Evolutionary conservation across 35 echinoderm and acorn worm genomes (phyloP), one percentile per base, ranked within the genome.

Genomic region (Ophioderma brevispina): DNA sequence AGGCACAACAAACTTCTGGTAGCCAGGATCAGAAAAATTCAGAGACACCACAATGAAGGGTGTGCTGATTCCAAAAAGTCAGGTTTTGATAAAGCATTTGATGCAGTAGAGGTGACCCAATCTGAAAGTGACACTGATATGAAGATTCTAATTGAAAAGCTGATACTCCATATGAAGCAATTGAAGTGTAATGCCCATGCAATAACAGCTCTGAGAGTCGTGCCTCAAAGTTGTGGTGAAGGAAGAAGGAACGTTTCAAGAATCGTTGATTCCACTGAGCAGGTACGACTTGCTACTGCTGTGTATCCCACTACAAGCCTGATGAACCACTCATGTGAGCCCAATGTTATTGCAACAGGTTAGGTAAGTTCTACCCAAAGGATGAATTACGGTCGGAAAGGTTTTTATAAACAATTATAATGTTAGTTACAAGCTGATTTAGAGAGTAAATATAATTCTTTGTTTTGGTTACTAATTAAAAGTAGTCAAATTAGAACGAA

Each of bases 301-400:
- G 90, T 99, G 64, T 99, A 88, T 49, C 91, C 88, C 10, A 91
- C 97, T 2, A 85, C 88, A 25, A 89, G 90, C 64, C 76, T 99
- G 70, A 87, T 99, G 84, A 99, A 99, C 77, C 97, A 99, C 91
- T 75, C 86, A 10, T 99, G 97, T 89, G 70, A 85, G 11, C 97
- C 97, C 25, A 99, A 99, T 85, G 84, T 95, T 35, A 99, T 95
- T 80, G 93, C 89, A 52, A 99, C n/a, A n/a, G n/a, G n/a, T n/a
- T n/a, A n/a, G n/a, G n/a, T n/a, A n/a, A n/a, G n/a, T n/a, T n/a
- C n/a, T n/a, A n/a, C n/a, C n/a, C n/a, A 21, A 21, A 11, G 8
- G 46, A 21, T 52, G 46, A 52, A 11, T 52, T 11, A 52, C 8
- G 21, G 21, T 52, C 8, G 8, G 46, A 52, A 11, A 21, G 46